phyloP scores from a whole-genome alignment of 1,140 invertebrate species.

The Telenomus remus region DNA sequence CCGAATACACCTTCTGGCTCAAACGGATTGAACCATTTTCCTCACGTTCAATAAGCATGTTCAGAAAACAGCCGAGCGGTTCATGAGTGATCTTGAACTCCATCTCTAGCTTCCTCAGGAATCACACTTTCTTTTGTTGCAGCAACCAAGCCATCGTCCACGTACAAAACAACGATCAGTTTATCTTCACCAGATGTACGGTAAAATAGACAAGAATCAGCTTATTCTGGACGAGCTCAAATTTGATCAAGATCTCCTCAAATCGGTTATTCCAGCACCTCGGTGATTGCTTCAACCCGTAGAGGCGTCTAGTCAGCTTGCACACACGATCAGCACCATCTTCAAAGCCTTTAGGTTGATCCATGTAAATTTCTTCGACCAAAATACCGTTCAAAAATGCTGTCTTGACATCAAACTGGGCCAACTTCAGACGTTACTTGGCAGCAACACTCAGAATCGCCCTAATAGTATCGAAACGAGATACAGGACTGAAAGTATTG shows the following conservation, averaged over 20 bases:
- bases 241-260: background rate
- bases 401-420: constrained; percentile 67
- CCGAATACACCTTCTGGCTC: constrained; percentile 6
- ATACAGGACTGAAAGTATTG: constrained; percentile 25
- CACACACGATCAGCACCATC: constrained; percentile 35
- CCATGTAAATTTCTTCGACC: constrained; percentile 66
- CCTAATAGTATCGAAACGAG: constrained; percentile 29
- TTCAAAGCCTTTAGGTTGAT: constrained; percentile 63
- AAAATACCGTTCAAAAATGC: constrained; percentile 68
- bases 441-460: constrained; percentile 18
- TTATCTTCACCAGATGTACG: background rate
- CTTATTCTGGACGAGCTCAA: background rate
- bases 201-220: constrained; percentile 20
- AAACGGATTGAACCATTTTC: constrained; percentile 2
- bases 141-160: constrained; percentile 33
- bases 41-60: background rate
- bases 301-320: constrained; percentile 59
- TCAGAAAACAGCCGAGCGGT: constrained; percentile 26
- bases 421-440: constrained; percentile 41
- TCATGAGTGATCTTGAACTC: constrained; percentile 25
- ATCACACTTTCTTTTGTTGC: constrained; percentile 4
- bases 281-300: constrained; percentile 71
- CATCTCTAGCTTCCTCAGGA: background rate
- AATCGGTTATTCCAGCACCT: constrained; percentile 10
- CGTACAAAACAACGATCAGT: constrained; percentile 7